phyloP scores from a whole-genome alignment of 1,140 invertebrate genomes.

The Aphaenogaster floridana region DNA sequence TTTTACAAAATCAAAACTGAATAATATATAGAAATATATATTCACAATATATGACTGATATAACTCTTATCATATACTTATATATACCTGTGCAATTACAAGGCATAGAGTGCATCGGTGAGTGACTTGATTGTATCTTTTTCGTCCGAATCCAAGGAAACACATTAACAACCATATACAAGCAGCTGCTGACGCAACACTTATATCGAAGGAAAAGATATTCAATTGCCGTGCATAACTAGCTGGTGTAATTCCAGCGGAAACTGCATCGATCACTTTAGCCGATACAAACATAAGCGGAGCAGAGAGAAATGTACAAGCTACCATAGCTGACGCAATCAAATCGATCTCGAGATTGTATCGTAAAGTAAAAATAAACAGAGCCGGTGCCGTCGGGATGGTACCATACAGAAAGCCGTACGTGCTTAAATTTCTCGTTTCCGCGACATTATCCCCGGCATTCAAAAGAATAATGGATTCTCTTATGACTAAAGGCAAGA shows the following conservation, averaged over 20 bases:
- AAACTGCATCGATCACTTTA: conserved; percentile 94
- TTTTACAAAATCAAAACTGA: neutral
- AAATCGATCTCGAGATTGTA: conserved; percentile 95
- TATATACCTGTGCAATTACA: conserved; percentile 92
- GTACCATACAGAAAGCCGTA: conserved; percentile 99
- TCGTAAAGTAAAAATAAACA: conserved; percentile 97
- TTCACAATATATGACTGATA: neutral
- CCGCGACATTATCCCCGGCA: conserved; percentile 90
- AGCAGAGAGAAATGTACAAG: conserved; percentile 97
- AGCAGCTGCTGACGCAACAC: conserved; percentile 91
- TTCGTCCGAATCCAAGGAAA: conserved; percentile 90
- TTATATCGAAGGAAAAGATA: conserved; percentile 94
- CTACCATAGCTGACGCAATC: conserved; percentile 97
- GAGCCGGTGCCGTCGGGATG: conserved; percentile 97
- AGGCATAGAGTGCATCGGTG: conserved; percentile 94
- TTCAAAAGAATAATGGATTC: conserved; percentile 93
- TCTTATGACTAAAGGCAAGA: conserved; percentile 95
- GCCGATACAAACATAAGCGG: conserved; percentile 98
- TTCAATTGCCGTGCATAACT: conserved; percentile 93
- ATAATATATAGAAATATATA: neutral
- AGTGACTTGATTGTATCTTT: conserved; percentile 92
- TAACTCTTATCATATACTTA: too few relatives aligned
- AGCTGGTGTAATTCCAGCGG: conserved; percentile 87
- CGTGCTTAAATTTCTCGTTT: conserved; percentile 94
- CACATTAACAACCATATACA: conserved; percentile 93